phyloP scores from a whole-genome alignment of 2,797 vertebrate species.

The Acanthiza pusilla region DNA sequence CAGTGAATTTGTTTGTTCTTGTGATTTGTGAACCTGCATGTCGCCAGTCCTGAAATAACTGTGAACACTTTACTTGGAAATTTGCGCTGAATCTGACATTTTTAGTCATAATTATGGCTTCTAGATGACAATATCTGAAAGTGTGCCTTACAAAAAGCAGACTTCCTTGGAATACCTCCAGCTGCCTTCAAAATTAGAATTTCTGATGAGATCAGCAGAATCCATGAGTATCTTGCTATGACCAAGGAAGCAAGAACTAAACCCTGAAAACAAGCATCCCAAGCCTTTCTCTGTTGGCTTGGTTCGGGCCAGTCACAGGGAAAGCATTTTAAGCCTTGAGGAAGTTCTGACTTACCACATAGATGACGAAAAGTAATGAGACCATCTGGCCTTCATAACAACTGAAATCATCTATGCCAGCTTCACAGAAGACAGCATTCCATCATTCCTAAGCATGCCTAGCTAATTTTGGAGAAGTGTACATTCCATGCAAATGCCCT shows the following conservation, averaged over 20 bases:
- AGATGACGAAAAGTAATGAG: slow-evolving; percentile 30
- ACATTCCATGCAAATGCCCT: background rate
- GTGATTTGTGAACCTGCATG: background rate
- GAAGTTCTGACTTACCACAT: slow-evolving; percentile 20
- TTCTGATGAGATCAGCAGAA: background rate
- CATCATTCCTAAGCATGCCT: background rate
- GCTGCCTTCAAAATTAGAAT: background rate
- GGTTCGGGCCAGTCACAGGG: background rate
- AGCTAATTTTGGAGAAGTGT: background rate
- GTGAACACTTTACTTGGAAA: background rate
- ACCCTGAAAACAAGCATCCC: background rate
- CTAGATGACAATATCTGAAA: background rate
- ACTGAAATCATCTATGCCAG: slow-evolving; percentile 35
- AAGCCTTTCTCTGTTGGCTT: background rate
- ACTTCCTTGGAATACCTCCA: background rate
- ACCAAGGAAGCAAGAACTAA: background rate
- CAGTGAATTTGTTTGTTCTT: background rate
- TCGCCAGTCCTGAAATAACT: background rate
- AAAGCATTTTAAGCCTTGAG: slow-evolving; percentile 8
- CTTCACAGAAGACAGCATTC: slow-evolving; percentile 16
- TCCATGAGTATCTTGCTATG: background rate
- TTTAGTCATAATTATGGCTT: background rate
- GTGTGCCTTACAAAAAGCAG: background rate
- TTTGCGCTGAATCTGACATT: background rate
- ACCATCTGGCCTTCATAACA: slow-evolving; percentile 36